Conservation (phyloP, 2,113 vertebrate species). For the Paedocypris sp. region DNA sequence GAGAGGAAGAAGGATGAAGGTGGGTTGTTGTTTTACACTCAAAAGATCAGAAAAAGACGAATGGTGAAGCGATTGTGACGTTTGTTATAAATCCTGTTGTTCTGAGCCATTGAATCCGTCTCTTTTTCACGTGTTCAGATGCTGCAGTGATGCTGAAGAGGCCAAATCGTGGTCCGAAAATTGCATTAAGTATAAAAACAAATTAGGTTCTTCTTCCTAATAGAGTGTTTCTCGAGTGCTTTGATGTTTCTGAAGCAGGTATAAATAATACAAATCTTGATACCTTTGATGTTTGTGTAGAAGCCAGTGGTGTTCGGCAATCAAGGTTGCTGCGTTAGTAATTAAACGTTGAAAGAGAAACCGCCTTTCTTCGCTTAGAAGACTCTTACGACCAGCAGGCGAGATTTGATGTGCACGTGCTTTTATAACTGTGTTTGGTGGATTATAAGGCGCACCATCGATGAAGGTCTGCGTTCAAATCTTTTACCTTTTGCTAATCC, state of each 20-base stretch:
- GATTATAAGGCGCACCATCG: no score
- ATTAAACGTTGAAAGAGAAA: conserved; percentile 1
- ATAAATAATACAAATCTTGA: background rate
- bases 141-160: background rate
- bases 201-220: background rate
- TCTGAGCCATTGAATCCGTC: no score
- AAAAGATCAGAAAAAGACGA: no score
- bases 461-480: no score
- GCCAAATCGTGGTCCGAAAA: background rate
- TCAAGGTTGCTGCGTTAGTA: background rate
- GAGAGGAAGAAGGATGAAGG: background rate
- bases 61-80: no score
- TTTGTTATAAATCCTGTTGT: no score
- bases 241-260: background rate
- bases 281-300: conserved; percentile 11
- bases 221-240: background rate
- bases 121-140: no score
- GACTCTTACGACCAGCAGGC: no score
- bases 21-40: background rate
- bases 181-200: background rate
- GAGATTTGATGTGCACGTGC: background rate
- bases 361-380: background rate
- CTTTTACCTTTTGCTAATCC: no score
- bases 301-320: background rate
- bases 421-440: no score